These are phyloP conservation scores for Salvelinus namaycush DNA, from an alignment of 2,113 vertebrate genomes.

Conservation along the genomic window DNA sequence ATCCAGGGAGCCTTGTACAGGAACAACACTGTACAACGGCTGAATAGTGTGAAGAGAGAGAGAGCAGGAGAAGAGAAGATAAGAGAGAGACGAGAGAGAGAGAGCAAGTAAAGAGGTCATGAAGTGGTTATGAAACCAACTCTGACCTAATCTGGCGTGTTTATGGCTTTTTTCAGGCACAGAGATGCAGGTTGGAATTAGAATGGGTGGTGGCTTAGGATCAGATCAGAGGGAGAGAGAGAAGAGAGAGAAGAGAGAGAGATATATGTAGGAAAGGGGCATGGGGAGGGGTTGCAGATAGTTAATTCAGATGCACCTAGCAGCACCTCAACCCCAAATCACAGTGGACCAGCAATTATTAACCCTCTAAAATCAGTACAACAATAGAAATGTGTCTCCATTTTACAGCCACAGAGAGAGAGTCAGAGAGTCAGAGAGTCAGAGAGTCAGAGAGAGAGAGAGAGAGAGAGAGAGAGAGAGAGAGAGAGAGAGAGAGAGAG, in stretches of 20 bases:
- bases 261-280: not conserved
- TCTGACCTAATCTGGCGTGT: constrained; percentile 70
- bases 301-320: constrained; percentile 17
- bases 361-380: constrained; percentile 34
- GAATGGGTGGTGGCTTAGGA: constrained; percentile 51
- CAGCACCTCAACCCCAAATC: constrained; percentile 35
- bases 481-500: too few relatives aligned
- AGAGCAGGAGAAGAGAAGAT: constrained; percentile 3
- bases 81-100: not conserved
- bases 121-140: constrained; percentile 68
- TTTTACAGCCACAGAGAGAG: not conserved
- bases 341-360: constrained; percentile 31
- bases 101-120: constrained; percentile 60
- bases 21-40: constrained; percentile 53
- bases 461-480: not conserved
- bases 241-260: too few relatives aligned
- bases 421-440: too few relatives aligned
- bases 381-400: constrained; percentile 17
- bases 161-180: constrained; percentile 52
- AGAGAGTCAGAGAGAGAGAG: too few relatives aligned
- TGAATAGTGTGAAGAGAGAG: constrained; percentile 40
- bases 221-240: constrained; percentile 9
- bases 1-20: constrained; percentile 51
- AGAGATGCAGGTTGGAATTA: constrained; percentile 68
- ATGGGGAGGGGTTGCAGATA: too few relatives aligned